These are phyloP conservation scores for Hemaris fuciformis DNA, from an alignment of 2,888 invertebrate species.

Conservation along the genomic window DNA sequence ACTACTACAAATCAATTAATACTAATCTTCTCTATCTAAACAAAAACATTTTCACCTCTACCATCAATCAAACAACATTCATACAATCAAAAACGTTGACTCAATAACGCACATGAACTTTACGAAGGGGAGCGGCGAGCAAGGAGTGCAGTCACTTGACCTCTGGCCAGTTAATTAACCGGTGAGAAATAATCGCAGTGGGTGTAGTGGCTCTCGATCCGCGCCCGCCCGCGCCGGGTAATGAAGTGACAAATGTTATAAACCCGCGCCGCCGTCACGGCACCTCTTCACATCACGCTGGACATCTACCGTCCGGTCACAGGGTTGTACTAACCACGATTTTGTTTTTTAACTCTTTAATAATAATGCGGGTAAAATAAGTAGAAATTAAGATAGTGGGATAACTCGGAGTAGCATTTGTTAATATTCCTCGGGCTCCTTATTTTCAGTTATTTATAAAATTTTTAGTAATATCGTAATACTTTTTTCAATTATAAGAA, in stretches of 20 bases:
- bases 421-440: too few relatives aligned
- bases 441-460: too few relatives aligned
- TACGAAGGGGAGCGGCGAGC: background rate
- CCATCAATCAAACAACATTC: background rate
- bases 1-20: too few relatives aligned
- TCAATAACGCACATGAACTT: background rate
- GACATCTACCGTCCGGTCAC: slow-evolving; percentile 33
- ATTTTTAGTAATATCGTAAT: too few relatives aligned
- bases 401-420: too few relatives aligned
- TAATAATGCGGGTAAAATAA: background rate
- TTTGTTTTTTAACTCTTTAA: background rate
- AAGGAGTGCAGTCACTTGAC: slow-evolving; percentile 42
- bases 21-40: too few relatives aligned
- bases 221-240: slow-evolving; percentile 32
- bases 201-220: slow-evolving; percentile 39
- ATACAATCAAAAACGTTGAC: background rate
- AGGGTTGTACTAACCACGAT: slow-evolving; percentile 33
- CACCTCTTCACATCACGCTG: slow-evolving; percentile 36
- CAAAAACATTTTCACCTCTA: background rate
- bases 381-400: too few relatives aligned
- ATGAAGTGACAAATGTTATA: slow-evolving; percentile 70
- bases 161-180: slow-evolving; percentile 53
- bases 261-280: slow-evolving; percentile 39
- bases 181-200: slow-evolving; percentile 42
- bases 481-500: too few relatives aligned